phyloP scores from a whole-genome alignment of 1,140 invertebrate genomes.

The Atta cephalotes region DNA sequence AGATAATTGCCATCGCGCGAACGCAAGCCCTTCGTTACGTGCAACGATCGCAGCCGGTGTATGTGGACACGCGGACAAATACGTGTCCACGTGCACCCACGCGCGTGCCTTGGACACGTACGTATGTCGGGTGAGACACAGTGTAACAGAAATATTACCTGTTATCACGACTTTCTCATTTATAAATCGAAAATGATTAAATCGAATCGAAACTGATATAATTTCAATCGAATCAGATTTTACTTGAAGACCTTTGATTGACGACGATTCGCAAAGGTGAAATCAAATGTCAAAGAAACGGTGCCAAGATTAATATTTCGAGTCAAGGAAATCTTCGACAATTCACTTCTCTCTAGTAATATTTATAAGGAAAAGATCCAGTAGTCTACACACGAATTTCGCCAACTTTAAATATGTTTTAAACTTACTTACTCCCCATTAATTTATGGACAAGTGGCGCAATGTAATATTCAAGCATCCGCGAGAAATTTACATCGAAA shows the following conservation, averaged over 20 bases:
- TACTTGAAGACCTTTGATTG: neutral
- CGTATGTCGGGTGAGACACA: neutral
- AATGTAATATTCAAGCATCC: too few relatives aligned
- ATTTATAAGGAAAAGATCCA: too few relatives aligned
- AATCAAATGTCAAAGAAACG: conserved; percentile 5
- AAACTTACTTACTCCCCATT: too few relatives aligned
- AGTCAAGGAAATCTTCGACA: neutral
- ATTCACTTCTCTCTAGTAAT: neutral
- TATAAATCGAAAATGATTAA: conserved; percentile 7
- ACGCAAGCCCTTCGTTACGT: conserved; percentile 46
- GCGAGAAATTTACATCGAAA: too few relatives aligned
- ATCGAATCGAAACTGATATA: neutral
- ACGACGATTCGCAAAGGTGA: conserved; percentile 4
- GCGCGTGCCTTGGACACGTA: conserved; percentile 29
- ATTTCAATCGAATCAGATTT: neutral
- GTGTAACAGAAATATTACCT: conserved; percentile 21
- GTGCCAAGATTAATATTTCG: neutral
- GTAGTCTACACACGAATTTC: too few relatives aligned
- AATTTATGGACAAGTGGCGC: too few relatives aligned
- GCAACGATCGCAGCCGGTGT: conserved; percentile 27
- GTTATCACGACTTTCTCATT: conserved; percentile 11
- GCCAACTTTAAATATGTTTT: too few relatives aligned
- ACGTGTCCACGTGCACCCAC: conserved; percentile 36
- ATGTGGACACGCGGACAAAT: conserved; percentile 33
- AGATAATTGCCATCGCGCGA: conserved; percentile 61